Conservation (phyloP, 2,113 vertebrate species). For the Laterallus jamaicensis region DNA sequence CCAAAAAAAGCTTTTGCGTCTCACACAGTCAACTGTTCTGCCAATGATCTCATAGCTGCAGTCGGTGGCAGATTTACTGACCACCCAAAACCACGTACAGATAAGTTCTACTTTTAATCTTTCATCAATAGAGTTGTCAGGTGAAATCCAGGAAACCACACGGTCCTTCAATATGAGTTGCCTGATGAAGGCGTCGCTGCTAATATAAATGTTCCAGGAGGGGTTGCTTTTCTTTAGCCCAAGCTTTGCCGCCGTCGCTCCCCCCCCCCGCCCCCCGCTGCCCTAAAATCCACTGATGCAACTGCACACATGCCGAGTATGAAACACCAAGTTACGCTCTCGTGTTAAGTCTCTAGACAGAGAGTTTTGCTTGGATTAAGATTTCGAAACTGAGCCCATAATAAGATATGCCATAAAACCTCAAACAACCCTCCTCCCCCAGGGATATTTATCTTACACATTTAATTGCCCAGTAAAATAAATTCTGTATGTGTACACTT, state of each 20-base stretch:
- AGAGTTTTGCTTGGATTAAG: constrained; percentile 61
- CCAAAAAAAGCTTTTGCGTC: not conserved
- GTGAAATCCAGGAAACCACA: not conserved
- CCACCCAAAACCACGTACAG: not conserved
- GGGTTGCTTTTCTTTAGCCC: not conserved
- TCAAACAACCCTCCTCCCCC: constrained; percentile 49
- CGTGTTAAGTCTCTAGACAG: not conserved
- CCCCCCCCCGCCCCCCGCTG: not conserved
- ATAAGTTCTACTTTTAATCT: not conserved
- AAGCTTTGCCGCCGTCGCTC: not conserved
- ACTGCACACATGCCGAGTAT: not conserved
- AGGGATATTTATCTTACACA: constrained; percentile 58
- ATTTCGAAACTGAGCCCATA: constrained; percentile 59
- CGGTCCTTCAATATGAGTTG: not conserved
- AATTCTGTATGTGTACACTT: constrained; percentile 32
- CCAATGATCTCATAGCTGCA: not conserved
- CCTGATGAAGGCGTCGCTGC: not conserved
- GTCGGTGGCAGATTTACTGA: not conserved
- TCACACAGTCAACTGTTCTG: not conserved
- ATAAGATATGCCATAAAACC: constrained; percentile 54
- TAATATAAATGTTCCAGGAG: not conserved
- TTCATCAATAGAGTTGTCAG: not conserved
- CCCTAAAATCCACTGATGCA: constrained; percentile 31
- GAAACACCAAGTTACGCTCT: not conserved
- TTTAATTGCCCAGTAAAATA: constrained; percentile 63